Evolutionary conservation across 1,140 invertebrate species (phyloP).

Genomic region (Philotrypesis tridentata): DNA sequence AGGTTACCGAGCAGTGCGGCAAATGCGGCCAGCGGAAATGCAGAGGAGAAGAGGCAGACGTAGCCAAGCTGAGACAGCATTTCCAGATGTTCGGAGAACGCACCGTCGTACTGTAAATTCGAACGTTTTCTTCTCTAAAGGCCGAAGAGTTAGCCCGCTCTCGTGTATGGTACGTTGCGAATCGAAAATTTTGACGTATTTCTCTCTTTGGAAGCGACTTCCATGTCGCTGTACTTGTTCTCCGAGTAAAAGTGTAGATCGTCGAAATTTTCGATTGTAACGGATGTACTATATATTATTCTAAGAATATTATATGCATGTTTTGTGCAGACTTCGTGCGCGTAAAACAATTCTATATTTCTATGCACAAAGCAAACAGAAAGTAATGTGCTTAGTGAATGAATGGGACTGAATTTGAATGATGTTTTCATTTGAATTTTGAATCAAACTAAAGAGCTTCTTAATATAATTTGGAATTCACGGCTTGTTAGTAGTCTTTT

Average conservation of each 20-base stretch:
- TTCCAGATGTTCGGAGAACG: slow-evolving; percentile 97
- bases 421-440: background rate
- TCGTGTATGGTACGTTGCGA: background rate
- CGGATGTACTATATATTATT: background rate
- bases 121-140: slow-evolving; percentile 30
- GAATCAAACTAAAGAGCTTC: background rate
- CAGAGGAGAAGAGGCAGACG: slow-evolving; percentile 96
- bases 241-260: background rate
- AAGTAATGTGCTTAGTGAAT: slow-evolving; percentile 40
- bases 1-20: slow-evolving; percentile 96
- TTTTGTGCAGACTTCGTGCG: slow-evolving; percentile 18
- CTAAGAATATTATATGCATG: too few relatives aligned
- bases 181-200: slow-evolving; percentile 12
- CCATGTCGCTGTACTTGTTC: background rate
- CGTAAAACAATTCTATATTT: slow-evolving; percentile 13
- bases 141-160: background rate
- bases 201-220: background rate
- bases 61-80: slow-evolving; percentile 98
- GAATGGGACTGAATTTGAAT: background rate
- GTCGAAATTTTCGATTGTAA: background rate
- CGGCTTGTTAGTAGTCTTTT: background rate
- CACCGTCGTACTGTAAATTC: slow-evolving; percentile 85
- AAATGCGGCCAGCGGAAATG: slow-evolving; percentile 94
- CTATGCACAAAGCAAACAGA: slow-evolving; percentile 45
- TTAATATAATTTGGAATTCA: slow-evolving; percentile 4